A percentile compares a stretch with the other conserved stretches of the same genome.
These are phyloP conservation scores for Elephas maximus DNA, from an alignment of 2,113 vertebrate genomes.

Conservation along the genomic window DNA sequence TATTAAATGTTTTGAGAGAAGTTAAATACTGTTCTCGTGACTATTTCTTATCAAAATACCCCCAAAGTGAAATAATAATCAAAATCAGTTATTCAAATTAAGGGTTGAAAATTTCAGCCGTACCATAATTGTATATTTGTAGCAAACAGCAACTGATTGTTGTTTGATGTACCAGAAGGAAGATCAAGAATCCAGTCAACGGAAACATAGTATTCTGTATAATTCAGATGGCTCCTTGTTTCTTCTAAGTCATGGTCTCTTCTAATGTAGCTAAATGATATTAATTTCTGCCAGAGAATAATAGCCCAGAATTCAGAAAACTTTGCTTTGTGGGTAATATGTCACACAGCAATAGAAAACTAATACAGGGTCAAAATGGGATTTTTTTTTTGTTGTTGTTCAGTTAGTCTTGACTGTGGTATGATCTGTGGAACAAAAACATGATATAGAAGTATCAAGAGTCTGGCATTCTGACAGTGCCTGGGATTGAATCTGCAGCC, in stretches of 20 bases:
- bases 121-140: background rate
- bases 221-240: background rate
- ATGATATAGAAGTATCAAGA: background rate
- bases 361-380: background rate
- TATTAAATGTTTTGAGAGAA: constrained; percentile 44
- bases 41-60: constrained; percentile 9
- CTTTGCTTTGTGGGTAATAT: background rate
- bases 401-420: background rate
- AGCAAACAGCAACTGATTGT: background rate
- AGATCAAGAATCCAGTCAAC: background rate
- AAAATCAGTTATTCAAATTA: constrained; percentile 27
- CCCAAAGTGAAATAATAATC: background rate
- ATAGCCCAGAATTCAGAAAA: background rate
- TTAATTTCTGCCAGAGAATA: background rate
- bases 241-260: background rate
- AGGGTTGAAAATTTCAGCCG: background rate
- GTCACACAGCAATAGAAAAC: constrained; percentile 6
- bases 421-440: constrained; percentile 26
- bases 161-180: background rate
- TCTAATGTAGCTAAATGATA: background rate
- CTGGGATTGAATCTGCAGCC: background rate
- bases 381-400: background rate
- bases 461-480: background rate
- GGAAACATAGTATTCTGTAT: background rate
- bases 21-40: background rate